Base-by-base conservation (phyloP, 2,888 invertebrate species). In the Colletes collaris region DNA sequence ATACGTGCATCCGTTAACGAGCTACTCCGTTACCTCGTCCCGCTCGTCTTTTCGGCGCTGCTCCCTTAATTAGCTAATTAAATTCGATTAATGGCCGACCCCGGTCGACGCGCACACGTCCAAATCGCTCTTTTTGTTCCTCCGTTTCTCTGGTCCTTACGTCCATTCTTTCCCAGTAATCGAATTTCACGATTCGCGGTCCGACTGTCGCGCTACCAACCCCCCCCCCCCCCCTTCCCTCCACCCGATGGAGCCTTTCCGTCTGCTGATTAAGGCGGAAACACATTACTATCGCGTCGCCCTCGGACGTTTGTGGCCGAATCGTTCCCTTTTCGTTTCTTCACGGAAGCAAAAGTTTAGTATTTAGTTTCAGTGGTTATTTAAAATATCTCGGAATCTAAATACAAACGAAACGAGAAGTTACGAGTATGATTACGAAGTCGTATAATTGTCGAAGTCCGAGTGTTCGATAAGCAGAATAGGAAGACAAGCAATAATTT, bases 11-110 rank as follows among this genome's bases (percentile, higher is more conserved):
- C 82, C 68, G 75, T 75, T 81, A 76, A 75, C 75, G 72, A 81
- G 74, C 74, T 62, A 67, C 79, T 73, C 72, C 56, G 63, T 64
- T 70, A 60, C 74, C 59, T 16, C 60, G 77, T 59, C 75, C 59
- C 76, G 73, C 73, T 66, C 81, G 67, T 59, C 83, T 75, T 67
- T 65, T 77, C 74, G 76, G 55, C 68, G 69, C 69, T 76, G 73
- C 46, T 69, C 79, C 85, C 85, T 89, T 91, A 90, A 91, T 91
- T 91, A 91, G 89, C 88, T 90, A 86, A 88, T 88, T 88, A 87
- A 88, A 86, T 87, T 86, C 85, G 82, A 83, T 88, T 86, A 90
- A 89, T 85, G 76, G 71, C 71, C 70, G 66, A 27, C 27, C 60
- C 60, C 69, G 68, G 56, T 71, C 71, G 79, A 59, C 70, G 59